Conservation (phyloP, 2,797 vertebrate species). For the Sylvia borin region DNA sequence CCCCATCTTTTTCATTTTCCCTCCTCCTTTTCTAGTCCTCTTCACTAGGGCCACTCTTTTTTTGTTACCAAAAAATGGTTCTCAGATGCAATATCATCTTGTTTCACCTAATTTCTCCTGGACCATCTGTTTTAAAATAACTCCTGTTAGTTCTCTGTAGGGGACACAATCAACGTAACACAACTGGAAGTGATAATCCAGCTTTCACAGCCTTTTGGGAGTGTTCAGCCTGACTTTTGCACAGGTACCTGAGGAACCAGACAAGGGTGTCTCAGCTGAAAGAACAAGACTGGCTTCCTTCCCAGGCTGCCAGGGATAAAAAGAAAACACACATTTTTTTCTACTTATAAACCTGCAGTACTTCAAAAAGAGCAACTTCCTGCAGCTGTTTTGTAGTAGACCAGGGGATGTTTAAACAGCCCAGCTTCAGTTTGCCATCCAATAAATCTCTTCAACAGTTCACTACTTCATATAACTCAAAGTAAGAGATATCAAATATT, state of each 20-base stretch:
- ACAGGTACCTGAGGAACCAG: background rate
- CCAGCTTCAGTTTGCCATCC: background rate
- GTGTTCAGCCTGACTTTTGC: background rate
- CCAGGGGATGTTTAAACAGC: background rate
- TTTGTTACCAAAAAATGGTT: background rate
- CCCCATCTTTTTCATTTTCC: too few relatives aligned
- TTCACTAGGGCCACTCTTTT: fast-evolving
- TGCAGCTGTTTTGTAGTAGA: background rate
- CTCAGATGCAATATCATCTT: background rate
- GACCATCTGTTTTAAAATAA: background rate
- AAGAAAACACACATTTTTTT: background rate
- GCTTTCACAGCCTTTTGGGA: background rate
- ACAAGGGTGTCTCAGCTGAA: background rate
- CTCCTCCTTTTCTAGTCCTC: background rate
- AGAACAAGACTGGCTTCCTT: background rate
- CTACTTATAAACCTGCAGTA: background rate
- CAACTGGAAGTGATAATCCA: background rate
- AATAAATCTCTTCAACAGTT: background rate
- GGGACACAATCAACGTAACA: background rate
- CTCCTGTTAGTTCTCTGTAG: background rate
- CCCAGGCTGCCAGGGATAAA: background rate
- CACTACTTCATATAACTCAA: background rate
- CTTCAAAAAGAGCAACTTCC: background rate
- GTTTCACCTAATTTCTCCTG: background rate
- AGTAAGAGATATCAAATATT: background rate